These are phyloP conservation scores for Vidua macroura DNA, from an alignment of 2,113 vertebrate species.

Conservation along the genomic window DNA sequence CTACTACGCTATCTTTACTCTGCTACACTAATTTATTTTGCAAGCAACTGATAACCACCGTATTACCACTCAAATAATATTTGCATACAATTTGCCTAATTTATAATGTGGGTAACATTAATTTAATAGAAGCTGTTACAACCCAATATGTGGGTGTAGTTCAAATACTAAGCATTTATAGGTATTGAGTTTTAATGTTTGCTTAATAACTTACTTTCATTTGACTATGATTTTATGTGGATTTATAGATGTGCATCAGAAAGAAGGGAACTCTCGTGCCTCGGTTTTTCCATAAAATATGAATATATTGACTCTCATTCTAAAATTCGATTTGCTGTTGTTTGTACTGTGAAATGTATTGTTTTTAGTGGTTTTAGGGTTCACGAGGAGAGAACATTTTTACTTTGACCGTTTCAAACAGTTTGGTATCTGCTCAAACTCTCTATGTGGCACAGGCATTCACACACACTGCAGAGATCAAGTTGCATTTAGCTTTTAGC, in stretches of 20 bases:
- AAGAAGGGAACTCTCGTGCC: background rate
- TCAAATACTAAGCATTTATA: conserved; percentile 48
- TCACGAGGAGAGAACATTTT: background rate
- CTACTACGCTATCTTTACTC: conserved; percentile 49
- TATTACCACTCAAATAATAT: conserved; percentile 68
- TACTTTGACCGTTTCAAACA: background rate
- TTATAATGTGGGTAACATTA: conserved; percentile 67
- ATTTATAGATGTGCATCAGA: conserved; percentile 32
- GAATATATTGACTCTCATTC: background rate
- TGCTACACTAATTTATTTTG: conserved; percentile 73
- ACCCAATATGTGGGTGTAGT: conserved; percentile 61
- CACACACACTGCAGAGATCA: background rate
- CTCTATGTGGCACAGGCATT: background rate
- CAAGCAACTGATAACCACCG: conserved; percentile 64
- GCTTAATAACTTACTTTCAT: conserved; percentile 49
- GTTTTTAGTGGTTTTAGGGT: background rate
- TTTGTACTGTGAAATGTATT: background rate
- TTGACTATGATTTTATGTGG: conserved; percentile 24
- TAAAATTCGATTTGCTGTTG: background rate
- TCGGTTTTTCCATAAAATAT: conserved; percentile 17
- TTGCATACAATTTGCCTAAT: conserved; percentile 76
- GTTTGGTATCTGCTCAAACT: background rate
- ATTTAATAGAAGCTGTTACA: conserved; percentile 71
- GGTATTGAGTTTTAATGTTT: conserved; percentile 50
- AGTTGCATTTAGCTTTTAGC: conserved; percentile 17